These are phyloP conservation scores for Cepaea nemoralis DNA, from an alignment of 1,140 invertebrate species.

Conservation along the genomic window DNA sequence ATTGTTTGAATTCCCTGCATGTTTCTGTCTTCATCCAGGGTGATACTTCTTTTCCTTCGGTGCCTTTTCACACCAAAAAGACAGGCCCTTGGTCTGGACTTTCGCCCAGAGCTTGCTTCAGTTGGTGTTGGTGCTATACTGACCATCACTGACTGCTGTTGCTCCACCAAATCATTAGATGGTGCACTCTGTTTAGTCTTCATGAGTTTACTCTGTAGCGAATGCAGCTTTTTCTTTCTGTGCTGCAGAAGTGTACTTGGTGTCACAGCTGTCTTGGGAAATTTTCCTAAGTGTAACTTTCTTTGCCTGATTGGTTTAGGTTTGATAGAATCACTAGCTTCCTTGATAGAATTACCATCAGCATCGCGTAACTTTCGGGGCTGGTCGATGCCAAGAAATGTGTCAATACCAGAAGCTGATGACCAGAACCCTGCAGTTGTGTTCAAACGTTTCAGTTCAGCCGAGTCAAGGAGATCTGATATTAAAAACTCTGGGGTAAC, in stretches of 20 bases:
- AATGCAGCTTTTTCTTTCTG: conserved; percentile 20
- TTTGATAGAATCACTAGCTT: background rate
- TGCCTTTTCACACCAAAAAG: background rate
- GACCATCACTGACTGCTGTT: background rate
- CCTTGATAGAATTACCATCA: background rate
- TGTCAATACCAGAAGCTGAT: conserved; percentile 1
- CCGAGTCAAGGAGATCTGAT: conserved; percentile 22
- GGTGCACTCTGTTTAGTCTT: background rate
- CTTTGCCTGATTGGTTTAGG: background rate
- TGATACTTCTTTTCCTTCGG: background rate
- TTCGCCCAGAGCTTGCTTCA: background rate
- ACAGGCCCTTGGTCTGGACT: background rate
- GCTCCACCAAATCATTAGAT: background rate
- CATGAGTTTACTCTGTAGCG: background rate
- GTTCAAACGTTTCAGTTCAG: conserved; percentile 22
- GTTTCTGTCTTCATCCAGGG: background rate
- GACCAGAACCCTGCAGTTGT: conserved; percentile 35
- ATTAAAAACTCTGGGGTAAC: background rate
- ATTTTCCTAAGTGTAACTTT: background rate
- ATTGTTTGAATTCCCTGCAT: background rate
- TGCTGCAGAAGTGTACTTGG: conserved; percentile 25
- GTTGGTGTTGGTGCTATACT: background rate
- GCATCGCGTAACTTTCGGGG: background rate
- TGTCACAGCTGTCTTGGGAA: background rate
- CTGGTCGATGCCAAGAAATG: background rate